Evolutionary conservation across 2,797 vertebrate genomes (phyloP).

Genomic region (Bovichtus diacanthus): DNA sequence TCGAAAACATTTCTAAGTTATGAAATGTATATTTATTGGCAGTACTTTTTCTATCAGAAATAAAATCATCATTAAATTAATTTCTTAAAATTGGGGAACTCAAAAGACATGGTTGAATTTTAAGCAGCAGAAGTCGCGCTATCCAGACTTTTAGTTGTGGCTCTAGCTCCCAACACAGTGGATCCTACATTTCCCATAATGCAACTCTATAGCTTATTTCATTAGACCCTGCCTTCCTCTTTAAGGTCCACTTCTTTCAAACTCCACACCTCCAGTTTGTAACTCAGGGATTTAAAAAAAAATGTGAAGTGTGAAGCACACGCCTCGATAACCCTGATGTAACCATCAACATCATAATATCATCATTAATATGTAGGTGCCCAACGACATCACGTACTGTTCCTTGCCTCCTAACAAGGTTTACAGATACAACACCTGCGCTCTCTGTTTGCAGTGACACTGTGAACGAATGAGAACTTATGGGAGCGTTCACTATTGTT

Average conservation of each 20-base stretch:
- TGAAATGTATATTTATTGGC: neutral
- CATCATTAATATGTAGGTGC: neutral
- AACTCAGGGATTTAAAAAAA: neutral
- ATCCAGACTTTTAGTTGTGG: neutral
- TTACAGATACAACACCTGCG: slow-evolving; percentile 34
- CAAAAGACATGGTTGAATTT: neutral
- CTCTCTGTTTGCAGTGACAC: slow-evolving; percentile 19
- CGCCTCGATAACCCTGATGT: neutral
- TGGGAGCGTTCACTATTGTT: slow-evolving; percentile 55
- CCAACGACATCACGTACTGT: neutral
- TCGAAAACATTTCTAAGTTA: neutral
- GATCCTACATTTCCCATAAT: slow-evolving; percentile 25
- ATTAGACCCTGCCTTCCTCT: neutral
- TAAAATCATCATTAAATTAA: neutral
- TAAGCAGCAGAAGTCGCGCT: neutral
- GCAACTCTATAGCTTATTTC: neutral
- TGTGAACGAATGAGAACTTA: slow-evolving; percentile 40
- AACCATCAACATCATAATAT: neutral
- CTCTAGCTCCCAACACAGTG: neutral
- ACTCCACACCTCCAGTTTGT: neutral
- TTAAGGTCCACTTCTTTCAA: neutral
- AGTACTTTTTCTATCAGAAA: neutral
- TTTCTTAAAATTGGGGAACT: neutral
- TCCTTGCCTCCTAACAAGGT: neutral
- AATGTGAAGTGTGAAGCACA: neutral